Evolutionary conservation across 2,113 vertebrate genomes (phyloP).

Genomic region (Irena cyanogastra): DNA sequence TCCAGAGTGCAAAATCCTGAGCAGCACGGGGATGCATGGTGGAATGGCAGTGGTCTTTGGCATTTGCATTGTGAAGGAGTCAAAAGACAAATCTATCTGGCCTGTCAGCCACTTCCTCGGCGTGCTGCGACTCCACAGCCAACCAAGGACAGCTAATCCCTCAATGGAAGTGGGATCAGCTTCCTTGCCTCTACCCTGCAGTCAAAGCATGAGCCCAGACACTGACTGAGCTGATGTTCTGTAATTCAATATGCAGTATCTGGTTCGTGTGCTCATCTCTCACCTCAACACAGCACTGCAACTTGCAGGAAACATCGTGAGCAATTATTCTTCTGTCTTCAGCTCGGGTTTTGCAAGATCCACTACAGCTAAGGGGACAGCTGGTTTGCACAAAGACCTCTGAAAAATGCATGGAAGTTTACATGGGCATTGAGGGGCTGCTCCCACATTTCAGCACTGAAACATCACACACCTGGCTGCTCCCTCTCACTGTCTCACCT

Average conservation of each 20-base stretch:
- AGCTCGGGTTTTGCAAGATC: background rate
- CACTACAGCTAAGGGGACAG: background rate
- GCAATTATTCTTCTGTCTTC: background rate
- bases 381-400: background rate
- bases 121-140: background rate
- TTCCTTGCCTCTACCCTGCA: slow-evolving; percentile 20
- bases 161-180: slow-evolving; percentile 39
- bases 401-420: background rate
- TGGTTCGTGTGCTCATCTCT: background rate
- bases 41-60: background rate
- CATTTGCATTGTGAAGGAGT: slow-evolving; percentile 5
- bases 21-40: background rate
- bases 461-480: background rate
- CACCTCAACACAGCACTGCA: background rate
- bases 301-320: fast-evolving
- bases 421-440: background rate
- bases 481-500: background rate
- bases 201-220: background rate
- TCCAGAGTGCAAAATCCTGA: background rate
- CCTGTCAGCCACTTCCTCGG: slow-evolving; percentile 3
- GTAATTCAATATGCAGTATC: slow-evolving; percentile 36
- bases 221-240: background rate
- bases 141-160: slow-evolving; percentile 30
- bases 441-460: background rate
- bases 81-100: background rate